Evolutionary conservation across 2,797 vertebrate genomes (phyloP), one percentile per base, ranked within the genome.

Genomic region (Coranthus polyacanthus): DNA sequence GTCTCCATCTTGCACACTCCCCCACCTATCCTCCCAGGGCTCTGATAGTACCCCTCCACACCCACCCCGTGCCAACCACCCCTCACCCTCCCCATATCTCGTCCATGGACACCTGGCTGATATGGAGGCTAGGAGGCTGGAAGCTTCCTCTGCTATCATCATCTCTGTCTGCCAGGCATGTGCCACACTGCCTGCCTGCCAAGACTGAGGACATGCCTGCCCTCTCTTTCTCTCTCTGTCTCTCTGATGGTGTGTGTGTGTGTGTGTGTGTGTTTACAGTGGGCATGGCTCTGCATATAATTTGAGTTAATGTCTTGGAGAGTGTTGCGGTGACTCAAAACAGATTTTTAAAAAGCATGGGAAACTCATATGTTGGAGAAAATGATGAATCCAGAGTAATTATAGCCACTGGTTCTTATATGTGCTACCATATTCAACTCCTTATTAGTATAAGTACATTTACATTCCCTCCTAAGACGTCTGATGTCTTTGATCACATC

Each of bases 131-230:
- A 53, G 75, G 61, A 73, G 54, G 69, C 84, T 86, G 78, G 85
- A 86, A 85, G 85, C 81, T 58, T 83, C 72, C 69, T 53, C 75
- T 57, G 44, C 85, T 83, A 87, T 89, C 82, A 82, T 87, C 85
- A 80, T 85, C 72, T 88, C 58, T 78, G 86, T 82, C 87, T 88
- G 81, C 83, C 81, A 89, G 85, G 76, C 84, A 78, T 84, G 83
- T 86, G 81, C 81, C 85, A 86, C 81, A 66, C 78, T 47, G 82
- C 65, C 77, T 63, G 66, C 51, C 71, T 80, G 81, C 85, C 84
- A 83, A 79, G 56, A 74, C 79, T 73, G 58, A 65, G 66, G 82
- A 79, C 51, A 20, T 66, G 32, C 49, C 75, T 62, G 56, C 64
- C 49, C 60, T 43, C 52, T 57, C 8, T 42, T 58, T 50, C 39